A percentile compares a stretch with the other conserved stretches of the same genome.
Conservation (phyloP, 2,888 invertebrate genomes). For the Scaptomyza reducta region DNA sequence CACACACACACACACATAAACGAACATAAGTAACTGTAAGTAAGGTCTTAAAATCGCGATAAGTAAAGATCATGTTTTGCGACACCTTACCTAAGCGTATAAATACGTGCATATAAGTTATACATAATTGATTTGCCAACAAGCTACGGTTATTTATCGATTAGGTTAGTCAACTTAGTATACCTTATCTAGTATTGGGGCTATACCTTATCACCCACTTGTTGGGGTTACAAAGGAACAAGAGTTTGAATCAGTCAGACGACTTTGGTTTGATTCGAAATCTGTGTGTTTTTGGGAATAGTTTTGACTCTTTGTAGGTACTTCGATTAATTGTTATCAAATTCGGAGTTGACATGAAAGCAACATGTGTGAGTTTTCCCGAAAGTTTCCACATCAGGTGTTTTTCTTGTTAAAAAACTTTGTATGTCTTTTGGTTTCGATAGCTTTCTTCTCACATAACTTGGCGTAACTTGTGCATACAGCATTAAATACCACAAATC, state of each 20-base stretch:
- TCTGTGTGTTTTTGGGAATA: no score
- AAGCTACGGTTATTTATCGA: no score
- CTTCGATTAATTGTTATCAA: no score
- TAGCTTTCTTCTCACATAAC: conserved; percentile 26
- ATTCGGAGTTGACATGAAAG: no score
- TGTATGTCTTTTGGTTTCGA: background rate
- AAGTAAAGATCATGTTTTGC: conserved; percentile 10
- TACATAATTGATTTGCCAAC: conserved; percentile 1
- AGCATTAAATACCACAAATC: conserved; percentile 10
- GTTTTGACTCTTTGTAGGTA: no score
- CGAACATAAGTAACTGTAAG: background rate
- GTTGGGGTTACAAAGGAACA: no score
- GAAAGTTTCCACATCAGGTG: no score
- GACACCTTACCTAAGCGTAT: background rate
- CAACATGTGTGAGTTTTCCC: no score
- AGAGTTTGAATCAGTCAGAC: no score
- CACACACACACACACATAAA: background rate
- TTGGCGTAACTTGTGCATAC: conserved; percentile 6
- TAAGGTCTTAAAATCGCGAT: conserved; percentile 28
- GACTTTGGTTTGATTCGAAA: no score
- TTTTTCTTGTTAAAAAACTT: no score
- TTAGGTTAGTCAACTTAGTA: background rate
- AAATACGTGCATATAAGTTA: background rate
- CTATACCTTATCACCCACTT: no score
- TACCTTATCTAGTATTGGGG: background rate